Evolutionary conservation across 2,113 vertebrate genomes (phyloP), one percentile per base, ranked within the genome.

Genomic region (Lota lota): DNA sequence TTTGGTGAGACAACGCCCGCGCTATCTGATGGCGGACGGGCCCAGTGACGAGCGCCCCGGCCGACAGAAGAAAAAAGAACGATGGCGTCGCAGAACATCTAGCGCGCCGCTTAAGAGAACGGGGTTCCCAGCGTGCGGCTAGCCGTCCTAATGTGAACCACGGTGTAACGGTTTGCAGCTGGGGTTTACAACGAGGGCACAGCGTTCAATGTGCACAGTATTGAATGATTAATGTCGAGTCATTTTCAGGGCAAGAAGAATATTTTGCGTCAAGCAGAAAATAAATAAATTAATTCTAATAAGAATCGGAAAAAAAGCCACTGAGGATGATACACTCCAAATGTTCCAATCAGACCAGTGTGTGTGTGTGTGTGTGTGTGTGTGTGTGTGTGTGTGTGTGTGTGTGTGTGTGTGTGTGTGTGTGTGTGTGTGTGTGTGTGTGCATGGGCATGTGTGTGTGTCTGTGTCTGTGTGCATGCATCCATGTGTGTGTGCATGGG

Each of bases 1-100:
- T 88, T 47, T 89, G 86, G 82, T 79, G 86, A 89, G 83, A 89
- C 76, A 74, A 69, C 21, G 67, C 81, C 70, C 5, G 84, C 78
- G 72, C 79, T 75, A 76, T 56, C 53, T 56, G 53, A 56, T 56
- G 18, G 53, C 40, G 40, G 8, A 14, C 6, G 40, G 4, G 18
- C 10, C 15, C 5, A 56, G 18, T 56, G 74, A 56, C 54, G 77
- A 74, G 68, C 54, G 69, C 81, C 77, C 77, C 72, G 40, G 40
- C 40, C 40, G 12, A 47, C 40, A 11, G 40, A 10, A 47, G 7
- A 68, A 82, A 71, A 70, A 82, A 80, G n/a, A n/a, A 82, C 56
- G 56, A 77, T 72, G 69, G 63, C 72, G 21, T 62, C 73, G 20
- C 40, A 61, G 64, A 67, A 64, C 16, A 58, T 75, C 68, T 66